A percentile compares a stretch with the other conserved stretches of the same genome.
Evolutionary conservation across 1,140 invertebrate genomes (phyloP).

Genomic region (Drosophila virilis): DNA sequence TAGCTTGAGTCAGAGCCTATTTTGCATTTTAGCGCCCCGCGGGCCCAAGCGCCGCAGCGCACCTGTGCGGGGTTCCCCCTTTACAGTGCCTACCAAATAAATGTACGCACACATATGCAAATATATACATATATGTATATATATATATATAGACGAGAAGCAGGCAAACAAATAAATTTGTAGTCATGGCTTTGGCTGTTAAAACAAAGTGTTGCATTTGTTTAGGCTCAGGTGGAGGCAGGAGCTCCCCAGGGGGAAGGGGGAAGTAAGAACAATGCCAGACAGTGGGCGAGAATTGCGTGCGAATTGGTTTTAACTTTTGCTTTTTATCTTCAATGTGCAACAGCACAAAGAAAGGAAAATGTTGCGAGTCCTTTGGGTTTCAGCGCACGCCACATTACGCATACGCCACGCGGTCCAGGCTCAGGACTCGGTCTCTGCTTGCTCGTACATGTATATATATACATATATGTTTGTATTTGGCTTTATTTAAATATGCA

Average conservation of each 20-base stretch:
- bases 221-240: conserved; percentile 56
- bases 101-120: background rate
- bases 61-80: conserved; percentile 40
- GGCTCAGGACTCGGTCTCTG: background rate
- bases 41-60: conserved; percentile 55
- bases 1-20: conserved; percentile 39
- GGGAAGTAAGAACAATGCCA: conserved; percentile 34
- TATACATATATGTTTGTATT: conserved; percentile 28
- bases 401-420: conserved; percentile 71
- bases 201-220: conserved; percentile 78
- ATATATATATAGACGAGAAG: background rate
- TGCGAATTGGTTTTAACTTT: conserved; percentile 82
- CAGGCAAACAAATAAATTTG: conserved; percentile 69
- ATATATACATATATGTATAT: background rate
- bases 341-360: conserved; percentile 61
- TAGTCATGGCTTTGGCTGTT: conserved; percentile 54
- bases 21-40: conserved; percentile 68
- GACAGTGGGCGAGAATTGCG: conserved; percentile 75
- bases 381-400: conserved; percentile 49
- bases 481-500: conserved; percentile 9
- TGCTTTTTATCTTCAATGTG: conserved; percentile 77
- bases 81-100: conserved; percentile 16
- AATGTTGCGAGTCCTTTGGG: conserved; percentile 54
- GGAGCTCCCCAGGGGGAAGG: conserved; percentile 23
- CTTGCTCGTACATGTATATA: background rate